Conservation (phyloP, 2,113 vertebrate species). For the Chelonoidis abingdonii region DNA sequence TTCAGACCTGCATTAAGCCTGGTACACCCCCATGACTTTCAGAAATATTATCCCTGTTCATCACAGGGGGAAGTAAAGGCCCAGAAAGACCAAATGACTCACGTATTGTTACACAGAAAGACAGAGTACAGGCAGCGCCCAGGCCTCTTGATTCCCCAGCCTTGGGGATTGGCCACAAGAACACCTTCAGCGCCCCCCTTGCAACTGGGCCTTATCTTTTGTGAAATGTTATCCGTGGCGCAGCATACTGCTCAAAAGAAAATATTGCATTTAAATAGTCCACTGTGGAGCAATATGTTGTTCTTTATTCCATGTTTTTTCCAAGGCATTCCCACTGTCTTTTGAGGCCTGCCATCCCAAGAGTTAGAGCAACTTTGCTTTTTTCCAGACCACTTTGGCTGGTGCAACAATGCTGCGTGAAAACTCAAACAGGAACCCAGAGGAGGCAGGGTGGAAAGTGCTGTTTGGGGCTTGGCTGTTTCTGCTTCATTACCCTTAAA, state of each 20-base stretch:
- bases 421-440: constrained; percentile 11
- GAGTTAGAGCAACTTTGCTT: not conserved
- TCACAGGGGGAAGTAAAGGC: not conserved
- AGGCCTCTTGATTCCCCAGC: not conserved
- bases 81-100: not conserved
- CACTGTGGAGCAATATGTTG: not conserved
- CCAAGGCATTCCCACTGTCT: not conserved
- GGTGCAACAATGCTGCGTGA: not conserved
- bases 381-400: not conserved
- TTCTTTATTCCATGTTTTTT: not conserved
- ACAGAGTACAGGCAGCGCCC: not conserved
- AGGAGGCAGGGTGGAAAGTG: not conserved
- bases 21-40: constrained; percentile 6
- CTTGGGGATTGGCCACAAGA: not conserved
- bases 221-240: not conserved
- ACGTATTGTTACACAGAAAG: not conserved
- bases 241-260: not conserved
- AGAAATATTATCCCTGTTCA: not conserved
- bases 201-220: not conserved
- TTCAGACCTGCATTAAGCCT: not conserved
- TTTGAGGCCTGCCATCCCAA: not conserved
- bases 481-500: constrained; percentile 35
- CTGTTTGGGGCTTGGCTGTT: constrained; percentile 7
- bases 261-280: not conserved
- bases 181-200: not conserved